Conservation (phyloP, 2,797 vertebrate species). For the Eulemur coronatus region DNA sequence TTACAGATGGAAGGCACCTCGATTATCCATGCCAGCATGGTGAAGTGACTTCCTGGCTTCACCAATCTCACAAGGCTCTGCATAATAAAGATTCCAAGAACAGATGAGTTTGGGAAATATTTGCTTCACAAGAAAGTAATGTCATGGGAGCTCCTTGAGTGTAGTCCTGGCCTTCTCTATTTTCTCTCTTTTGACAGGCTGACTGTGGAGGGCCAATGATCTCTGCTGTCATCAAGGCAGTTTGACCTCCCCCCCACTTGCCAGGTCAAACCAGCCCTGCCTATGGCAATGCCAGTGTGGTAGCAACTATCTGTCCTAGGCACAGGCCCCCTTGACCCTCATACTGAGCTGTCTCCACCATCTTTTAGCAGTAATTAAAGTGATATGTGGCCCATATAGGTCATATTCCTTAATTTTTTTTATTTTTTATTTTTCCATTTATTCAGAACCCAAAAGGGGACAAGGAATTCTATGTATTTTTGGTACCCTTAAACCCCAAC, state of each 20-base stretch:
- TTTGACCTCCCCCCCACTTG: background rate
- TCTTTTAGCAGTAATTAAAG: background rate
- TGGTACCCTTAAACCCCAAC: background rate
- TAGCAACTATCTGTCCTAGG: background rate
- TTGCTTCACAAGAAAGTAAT: background rate
- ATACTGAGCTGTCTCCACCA: background rate
- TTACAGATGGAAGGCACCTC: background rate
- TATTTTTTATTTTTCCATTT: constrained; percentile 56
- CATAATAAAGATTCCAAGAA: background rate
- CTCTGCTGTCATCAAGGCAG: background rate
- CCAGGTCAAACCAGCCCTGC: background rate
- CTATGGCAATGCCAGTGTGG: background rate
- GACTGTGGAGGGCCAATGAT: background rate
- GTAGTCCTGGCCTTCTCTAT: background rate
- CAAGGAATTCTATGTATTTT: constrained; percentile 40
- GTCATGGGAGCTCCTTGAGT: background rate
- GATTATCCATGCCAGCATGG: background rate
- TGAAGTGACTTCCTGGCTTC: background rate
- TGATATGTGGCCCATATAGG: background rate
- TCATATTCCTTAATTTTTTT: background rate
- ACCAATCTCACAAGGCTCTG: background rate
- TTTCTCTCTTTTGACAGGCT: background rate
- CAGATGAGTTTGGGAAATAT: background rate
- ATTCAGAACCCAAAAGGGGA: background rate
- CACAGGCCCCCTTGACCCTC: background rate